These are phyloP conservation scores for Mus minutoides DNA, from an alignment of 2,797 vertebrate species.

Conservation along the genomic window DNA sequence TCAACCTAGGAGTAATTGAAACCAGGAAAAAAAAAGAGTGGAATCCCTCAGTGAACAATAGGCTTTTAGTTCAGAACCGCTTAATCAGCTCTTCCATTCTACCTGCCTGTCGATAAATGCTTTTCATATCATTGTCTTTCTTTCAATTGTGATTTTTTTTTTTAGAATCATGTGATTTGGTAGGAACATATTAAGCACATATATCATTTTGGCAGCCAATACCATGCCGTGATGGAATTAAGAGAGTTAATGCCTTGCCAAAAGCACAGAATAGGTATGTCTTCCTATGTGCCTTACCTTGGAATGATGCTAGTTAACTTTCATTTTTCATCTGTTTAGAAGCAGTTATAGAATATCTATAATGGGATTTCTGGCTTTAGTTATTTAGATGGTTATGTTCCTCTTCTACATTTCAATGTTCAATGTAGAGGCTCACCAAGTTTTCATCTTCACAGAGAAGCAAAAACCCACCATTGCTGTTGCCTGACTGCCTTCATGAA, in stretches of 20 bases:
- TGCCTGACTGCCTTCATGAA: background rate
- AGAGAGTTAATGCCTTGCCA: background rate
- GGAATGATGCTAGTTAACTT: background rate
- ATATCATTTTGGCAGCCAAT: conserved; percentile 59
- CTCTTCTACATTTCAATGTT: background rate
- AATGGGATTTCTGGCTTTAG: conserved; percentile 2
- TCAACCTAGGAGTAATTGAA: conserved; percentile 85
- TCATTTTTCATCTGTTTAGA: background rate
- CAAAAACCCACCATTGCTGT: background rate
- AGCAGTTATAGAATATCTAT: background rate
- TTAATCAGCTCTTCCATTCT: conserved; percentile 76
- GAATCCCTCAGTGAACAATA: conserved; percentile 67
- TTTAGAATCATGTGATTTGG: background rate
- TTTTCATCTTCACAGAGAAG: background rate
- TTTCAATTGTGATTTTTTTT: conserved; percentile 64
- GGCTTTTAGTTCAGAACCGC: conserved; percentile 73
- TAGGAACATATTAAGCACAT: conserved; percentile 49
- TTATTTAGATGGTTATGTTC: background rate
- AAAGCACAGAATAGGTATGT: conserved; percentile 19
- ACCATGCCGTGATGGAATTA: conserved; percentile 61
- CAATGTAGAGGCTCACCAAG: background rate
- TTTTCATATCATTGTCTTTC: conserved; percentile 71
- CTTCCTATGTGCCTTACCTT: background rate
- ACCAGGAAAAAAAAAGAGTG: conserved; percentile 60
- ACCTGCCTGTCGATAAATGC: conserved; percentile 61